Conservation (phyloP, 2,888 invertebrate genomes). For the Phasia obesa region DNA sequence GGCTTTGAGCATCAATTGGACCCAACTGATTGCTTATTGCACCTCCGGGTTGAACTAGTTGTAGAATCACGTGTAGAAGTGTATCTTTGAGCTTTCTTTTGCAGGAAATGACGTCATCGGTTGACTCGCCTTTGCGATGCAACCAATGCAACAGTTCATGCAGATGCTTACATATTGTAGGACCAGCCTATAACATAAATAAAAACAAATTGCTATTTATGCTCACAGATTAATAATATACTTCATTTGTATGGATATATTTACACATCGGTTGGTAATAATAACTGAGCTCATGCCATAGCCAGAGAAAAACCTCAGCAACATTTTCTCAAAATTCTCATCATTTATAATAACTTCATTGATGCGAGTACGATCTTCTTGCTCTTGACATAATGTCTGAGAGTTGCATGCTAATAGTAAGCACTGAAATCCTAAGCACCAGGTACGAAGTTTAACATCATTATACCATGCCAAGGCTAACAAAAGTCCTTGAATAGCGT, state of each 20-base stretch:
- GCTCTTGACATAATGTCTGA: conserved; percentile 80
- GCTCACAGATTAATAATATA: background rate
- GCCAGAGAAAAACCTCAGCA: conserved; percentile 86
- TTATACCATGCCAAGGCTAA: conserved; percentile 87
- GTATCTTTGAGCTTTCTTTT: conserved; percentile 84
- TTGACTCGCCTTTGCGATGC: conserved; percentile 86
- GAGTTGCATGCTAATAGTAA: conserved; percentile 88
- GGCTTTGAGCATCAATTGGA: conserved; percentile 90
- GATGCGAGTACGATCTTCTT: conserved; percentile 80
- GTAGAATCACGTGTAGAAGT: conserved; percentile 87
- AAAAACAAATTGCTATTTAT: background rate
- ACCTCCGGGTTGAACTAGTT: conserved; percentile 87
- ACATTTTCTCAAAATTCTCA: conserved; percentile 86
- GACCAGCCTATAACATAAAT: conserved; percentile 89
- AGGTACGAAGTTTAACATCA: conserved; percentile 87
- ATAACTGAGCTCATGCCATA: conserved; percentile 83
- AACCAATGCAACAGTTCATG: conserved; percentile 88
- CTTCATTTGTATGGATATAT: conserved; percentile 51
- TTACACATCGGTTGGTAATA: conserved; percentile 81
- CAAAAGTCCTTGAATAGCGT: conserved; percentile 87
- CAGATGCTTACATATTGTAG: conserved; percentile 88
- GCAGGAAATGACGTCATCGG: conserved; percentile 82
- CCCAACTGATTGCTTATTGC: conserved; percentile 86
- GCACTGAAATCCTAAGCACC: conserved; percentile 89
- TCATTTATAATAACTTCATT: conserved; percentile 85